Evolutionary conservation across 2,113 vertebrate genomes (phyloP).

Genomic region (Microcebus lehilahytsara): DNA sequence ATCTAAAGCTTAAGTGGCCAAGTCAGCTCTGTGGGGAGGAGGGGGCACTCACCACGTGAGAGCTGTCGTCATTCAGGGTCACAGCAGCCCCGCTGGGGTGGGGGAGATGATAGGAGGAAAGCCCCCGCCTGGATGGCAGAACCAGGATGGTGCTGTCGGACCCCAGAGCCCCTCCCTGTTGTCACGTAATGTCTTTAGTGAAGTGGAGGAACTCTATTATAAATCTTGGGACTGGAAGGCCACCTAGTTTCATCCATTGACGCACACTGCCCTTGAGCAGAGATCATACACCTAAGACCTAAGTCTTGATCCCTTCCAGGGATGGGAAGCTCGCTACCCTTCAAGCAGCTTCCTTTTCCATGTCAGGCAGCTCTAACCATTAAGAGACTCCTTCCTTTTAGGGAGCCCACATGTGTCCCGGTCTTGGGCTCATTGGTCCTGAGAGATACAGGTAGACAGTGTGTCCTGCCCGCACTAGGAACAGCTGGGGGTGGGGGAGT

Average conservation of each 20-base stretch:
- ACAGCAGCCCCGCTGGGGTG: background rate
- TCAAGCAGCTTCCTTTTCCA: background rate
- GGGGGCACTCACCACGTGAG: background rate
- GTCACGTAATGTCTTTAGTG: background rate
- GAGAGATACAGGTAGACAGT: background rate
- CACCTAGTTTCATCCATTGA: background rate
- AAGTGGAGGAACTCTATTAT: background rate
- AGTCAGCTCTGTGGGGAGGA: background rate
- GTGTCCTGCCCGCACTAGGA: background rate
- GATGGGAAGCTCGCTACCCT: background rate
- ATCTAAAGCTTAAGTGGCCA: background rate
- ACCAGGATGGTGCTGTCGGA: background rate
- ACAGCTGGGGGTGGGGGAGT: too few relatives aligned
- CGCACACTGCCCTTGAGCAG: background rate
- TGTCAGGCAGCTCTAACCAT: background rate
- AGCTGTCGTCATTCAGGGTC: background rate
- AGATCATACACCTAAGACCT: background rate
- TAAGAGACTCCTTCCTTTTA: background rate
- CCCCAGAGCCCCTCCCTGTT: background rate
- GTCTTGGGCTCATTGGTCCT: background rate
- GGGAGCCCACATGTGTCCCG: background rate
- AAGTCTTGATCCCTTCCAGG: background rate
- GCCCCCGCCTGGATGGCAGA: background rate
- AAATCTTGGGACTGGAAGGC: background rate
- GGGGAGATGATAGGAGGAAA: background rate